Conservation (phyloP, 2,797 vertebrate species). For the Enteromius viviparus region DNA sequence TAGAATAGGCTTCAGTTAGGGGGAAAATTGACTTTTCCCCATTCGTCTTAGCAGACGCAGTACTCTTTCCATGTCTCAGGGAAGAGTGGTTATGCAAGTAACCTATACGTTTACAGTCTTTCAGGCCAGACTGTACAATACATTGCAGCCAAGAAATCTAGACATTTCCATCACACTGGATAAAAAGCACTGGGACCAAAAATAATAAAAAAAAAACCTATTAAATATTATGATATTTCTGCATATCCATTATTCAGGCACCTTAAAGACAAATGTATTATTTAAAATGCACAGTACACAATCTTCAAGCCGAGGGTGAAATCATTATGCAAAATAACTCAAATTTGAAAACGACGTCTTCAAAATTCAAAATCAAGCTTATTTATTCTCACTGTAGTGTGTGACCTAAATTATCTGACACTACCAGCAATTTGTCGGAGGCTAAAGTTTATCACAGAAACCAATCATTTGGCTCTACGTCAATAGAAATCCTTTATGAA, state of each 20-base stretch:
- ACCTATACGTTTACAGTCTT: neutral
- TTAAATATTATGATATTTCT: neutral
- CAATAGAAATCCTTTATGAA: neutral
- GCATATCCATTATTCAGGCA: neutral
- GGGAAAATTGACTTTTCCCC: too few species aligned
- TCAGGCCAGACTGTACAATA: conserved; percentile 9
- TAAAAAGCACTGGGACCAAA: neutral
- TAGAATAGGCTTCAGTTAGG: too few species aligned
- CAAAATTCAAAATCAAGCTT: neutral
- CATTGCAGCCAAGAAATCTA: neutral
- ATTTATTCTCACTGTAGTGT: neutral
- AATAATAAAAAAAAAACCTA: neutral
- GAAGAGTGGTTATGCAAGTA: too few species aligned
- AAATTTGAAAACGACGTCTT: neutral
- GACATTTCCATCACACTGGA: neutral
- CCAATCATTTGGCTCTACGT: neutral
- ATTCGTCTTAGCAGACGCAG: too few species aligned
- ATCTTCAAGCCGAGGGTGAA: neutral
- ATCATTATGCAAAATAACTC: neutral
- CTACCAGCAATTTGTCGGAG: neutral
- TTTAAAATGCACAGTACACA: neutral
- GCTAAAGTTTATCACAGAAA: neutral
- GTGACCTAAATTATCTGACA: too few species aligned
- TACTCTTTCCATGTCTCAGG: too few species aligned
- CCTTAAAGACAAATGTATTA: neutral